Percentiles rank a stretch among this genome's conserved stretches.
Evolutionary conservation across 2,797 vertebrate species (phyloP).

Genomic region (Siniperca undulata): DNA sequence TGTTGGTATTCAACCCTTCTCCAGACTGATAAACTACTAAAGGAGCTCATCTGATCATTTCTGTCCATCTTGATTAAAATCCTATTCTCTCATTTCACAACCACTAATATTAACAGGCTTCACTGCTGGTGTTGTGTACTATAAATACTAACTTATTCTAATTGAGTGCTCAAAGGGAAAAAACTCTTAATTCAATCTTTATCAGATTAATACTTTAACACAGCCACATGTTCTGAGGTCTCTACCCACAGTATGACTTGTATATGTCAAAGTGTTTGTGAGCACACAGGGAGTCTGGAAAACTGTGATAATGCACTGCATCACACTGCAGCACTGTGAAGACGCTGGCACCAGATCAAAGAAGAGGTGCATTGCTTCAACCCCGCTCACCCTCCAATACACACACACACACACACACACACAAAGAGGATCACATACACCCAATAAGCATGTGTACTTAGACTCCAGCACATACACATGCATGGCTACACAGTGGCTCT

Average conservation of each 20-base stretch:
- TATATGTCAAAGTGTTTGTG: slow-evolving; percentile 22
- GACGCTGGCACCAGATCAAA: slow-evolving; percentile 53
- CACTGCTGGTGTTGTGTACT: background rate
- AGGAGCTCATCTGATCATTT: background rate
- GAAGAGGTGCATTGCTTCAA: slow-evolving; percentile 52
- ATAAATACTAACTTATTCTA: background rate
- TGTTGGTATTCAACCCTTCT: background rate
- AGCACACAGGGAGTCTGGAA: slow-evolving; percentile 15
- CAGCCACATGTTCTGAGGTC: background rate
- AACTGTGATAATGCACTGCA: slow-evolving; percentile 31
- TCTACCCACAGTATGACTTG: background rate
- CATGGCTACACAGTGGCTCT: slow-evolving; percentile 6
- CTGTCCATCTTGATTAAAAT: background rate
- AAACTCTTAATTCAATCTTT: background rate
- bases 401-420: slow-evolving; percentile 13
- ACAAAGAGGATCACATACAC: slow-evolving; percentile 17
- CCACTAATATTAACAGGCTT: background rate
- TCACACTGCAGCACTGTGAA: slow-evolving; percentile 45
- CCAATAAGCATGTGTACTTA: background rate
- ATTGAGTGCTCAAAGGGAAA: background rate
- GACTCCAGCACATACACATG: slow-evolving; percentile 3
- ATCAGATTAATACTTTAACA: background rate
- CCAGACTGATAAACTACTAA: background rate
- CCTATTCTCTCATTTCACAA: background rate
- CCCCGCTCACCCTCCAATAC: background rate